Conservation (phyloP, 2,888 invertebrate species). For the Diplazon laetatorius region DNA sequence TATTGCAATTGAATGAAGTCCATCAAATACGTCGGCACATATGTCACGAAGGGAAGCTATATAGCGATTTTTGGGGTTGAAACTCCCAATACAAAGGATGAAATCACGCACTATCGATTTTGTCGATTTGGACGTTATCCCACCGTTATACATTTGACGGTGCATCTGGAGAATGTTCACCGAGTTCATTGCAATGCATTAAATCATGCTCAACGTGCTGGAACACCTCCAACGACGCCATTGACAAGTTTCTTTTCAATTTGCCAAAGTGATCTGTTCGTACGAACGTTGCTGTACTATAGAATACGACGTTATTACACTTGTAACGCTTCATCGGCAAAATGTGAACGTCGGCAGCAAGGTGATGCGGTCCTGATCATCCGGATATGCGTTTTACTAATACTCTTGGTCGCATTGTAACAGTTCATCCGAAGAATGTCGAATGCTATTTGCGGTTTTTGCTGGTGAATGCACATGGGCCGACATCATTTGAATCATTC, state of each 20-base stretch:
- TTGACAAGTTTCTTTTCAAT: slow-evolving; percentile 76
- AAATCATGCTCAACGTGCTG: background rate
- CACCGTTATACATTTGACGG: slow-evolving; percentile 70
- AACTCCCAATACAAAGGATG: slow-evolving; percentile 59
- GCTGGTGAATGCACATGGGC: slow-evolving; percentile 58
- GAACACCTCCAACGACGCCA: no score
- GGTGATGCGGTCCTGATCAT: slow-evolving; percentile 64
- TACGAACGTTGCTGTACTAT: slow-evolving; percentile 54
- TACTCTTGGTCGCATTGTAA: slow-evolving; percentile 28
- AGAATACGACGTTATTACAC: slow-evolving; percentile 66
- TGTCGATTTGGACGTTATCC: slow-evolving; percentile 73
- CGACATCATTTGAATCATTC: slow-evolving; percentile 64
- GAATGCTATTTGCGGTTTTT: slow-evolving; percentile 68
- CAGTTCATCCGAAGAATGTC: slow-evolving; percentile 38
- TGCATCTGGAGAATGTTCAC: slow-evolving; percentile 72
- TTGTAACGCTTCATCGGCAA: slow-evolving; percentile 49
- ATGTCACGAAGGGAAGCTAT: slow-evolving; percentile 73
- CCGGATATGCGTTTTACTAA: slow-evolving; percentile 7
- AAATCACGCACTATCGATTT: slow-evolving; percentile 69
- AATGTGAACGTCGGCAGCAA: slow-evolving; percentile 61
- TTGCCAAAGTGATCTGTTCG: slow-evolving; percentile 68
- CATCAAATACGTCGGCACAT: slow-evolving; percentile 75
- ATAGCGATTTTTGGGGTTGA: slow-evolving; percentile 56
- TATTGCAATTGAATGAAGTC: slow-evolving; percentile 71
- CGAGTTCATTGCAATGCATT: slow-evolving; percentile 59